Conservation (phyloP, 2,113 vertebrate genomes). For the Drymodes brunneopygia region DNA sequence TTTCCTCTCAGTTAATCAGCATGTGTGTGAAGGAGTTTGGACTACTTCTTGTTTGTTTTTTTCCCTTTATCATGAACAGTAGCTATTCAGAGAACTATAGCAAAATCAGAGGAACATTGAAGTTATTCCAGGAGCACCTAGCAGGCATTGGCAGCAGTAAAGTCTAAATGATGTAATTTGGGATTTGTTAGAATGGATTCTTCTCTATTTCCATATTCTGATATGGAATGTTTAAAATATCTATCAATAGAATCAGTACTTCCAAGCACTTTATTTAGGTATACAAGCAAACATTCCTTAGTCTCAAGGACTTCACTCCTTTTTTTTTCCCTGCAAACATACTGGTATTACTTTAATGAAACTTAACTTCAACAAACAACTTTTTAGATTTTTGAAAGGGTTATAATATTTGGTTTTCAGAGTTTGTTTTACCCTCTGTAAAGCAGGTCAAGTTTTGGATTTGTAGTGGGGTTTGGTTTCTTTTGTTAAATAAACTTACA, state of each 20-base stretch:
- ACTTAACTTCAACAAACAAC: not conserved
- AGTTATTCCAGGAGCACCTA: not conserved
- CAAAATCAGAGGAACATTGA: not conserved
- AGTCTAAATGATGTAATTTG: not conserved
- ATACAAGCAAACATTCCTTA: not conserved
- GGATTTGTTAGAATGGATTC: not conserved
- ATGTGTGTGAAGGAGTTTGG: not conserved
- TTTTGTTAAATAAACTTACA: not conserved
- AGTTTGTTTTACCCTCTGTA: not conserved
- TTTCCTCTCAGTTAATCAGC: not conserved
- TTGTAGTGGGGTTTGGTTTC: not conserved
- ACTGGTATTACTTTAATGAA: not conserved
- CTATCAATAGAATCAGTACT: not conserved
- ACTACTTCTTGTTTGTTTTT: not conserved
- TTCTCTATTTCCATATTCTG: not conserved
- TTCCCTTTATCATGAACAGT: not conserved
- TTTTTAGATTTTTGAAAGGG: not conserved
- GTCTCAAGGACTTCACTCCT: not conserved
- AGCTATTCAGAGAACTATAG: not conserved
- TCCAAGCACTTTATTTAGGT: not conserved
- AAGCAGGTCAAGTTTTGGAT: not conserved
- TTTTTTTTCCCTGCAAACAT: too few species aligned
- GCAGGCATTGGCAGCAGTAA: not conserved
- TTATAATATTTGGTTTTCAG: not conserved
- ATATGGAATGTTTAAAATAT: not conserved